Evolutionary conservation across 2,888 invertebrate genomes (phyloP), one percentile per base, ranked within the genome.

Genomic region (Phlogophora meticulosa): DNA sequence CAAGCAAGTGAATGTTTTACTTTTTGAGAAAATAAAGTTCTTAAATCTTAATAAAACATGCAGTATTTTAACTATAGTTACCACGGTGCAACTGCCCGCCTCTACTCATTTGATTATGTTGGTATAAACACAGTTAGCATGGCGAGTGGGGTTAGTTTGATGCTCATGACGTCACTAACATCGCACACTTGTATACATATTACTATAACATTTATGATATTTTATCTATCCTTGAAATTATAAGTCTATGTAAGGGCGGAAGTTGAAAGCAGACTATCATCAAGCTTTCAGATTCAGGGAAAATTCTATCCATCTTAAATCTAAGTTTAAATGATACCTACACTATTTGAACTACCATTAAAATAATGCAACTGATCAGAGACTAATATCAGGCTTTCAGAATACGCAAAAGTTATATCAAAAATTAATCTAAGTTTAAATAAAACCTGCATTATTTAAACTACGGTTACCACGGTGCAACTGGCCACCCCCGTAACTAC

Each of bases 51-150:
- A n/a, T n/a, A n/a, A n/a, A n/a, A n/a, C n/a, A n/a, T n/a, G 28
- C 28, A 28, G 5, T 28, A 28, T 28, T 2, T 28, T 28, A 28
- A 28, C 28, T 28, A 28, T 5, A 28, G 40, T 46, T 62, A 46
- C 13, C 22, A 22, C 17, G 32, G 10, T 72, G 60, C 24, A 55
- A 59, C 45, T 5, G 11, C 1, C 53, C 43, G 24, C 13, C 13
- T 43, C 24, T 17, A n/a, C n/a, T n/a, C 32, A 61, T 78, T 61
- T 43, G 34, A 64, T 73, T 75, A 66, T 61, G 73, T 66, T 60
- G 58, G 60, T 63, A 59, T 62, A 65, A 77, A 63, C 74, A 55
- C 63, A 68, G 63, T 78, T 77, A 74, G 65, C 68, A 59, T 38
- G 13, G 11, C 9, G 48, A 48, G 46, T 78, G 73, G 81, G 78